A percentile compares a stretch with the other conserved stretches of the same genome.
These are phyloP conservation scores for Chymomyza costata DNA, from an alignment of 1,140 invertebrate species.

Conservation along the genomic window DNA sequence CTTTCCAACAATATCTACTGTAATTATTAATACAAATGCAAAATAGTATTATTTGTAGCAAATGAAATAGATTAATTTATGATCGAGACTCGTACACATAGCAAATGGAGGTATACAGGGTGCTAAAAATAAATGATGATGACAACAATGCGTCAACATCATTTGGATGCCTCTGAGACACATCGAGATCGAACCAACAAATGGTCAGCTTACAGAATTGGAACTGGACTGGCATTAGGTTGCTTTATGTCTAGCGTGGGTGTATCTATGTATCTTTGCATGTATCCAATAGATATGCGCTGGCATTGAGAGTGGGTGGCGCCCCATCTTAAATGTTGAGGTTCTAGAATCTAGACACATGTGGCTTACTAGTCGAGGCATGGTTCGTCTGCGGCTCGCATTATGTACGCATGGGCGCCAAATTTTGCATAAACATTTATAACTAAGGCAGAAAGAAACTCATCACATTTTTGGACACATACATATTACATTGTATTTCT, in stretches of 20 bases:
- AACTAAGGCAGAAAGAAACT: conserved; percentile 6
- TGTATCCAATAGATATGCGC: too few species aligned
- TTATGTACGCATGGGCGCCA: conserved; percentile 34
- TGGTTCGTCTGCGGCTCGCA: conserved; percentile 9
- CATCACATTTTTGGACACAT: too few species aligned
- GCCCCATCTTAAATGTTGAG: conserved; percentile 5
- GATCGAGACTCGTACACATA: conserved; percentile 28
- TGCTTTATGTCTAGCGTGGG: too few species aligned
- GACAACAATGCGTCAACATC: conserved; percentile 38
- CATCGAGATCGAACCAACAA: too few species aligned
- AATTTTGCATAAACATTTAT: conserved; percentile 55
- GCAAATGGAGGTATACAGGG: conserved; percentile 25
- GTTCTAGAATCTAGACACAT: too few species aligned
- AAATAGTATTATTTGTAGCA: conserved; percentile 9
- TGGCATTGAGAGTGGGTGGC: conserved; percentile 37
- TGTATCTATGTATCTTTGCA: too few species aligned
- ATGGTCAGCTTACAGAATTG: too few species aligned
- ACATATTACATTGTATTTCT: too few species aligned
- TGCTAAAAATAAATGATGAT: conserved; percentile 65
- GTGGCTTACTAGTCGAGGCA: too few species aligned
- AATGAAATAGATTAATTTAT: conserved; percentile 37
- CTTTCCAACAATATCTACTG: too few species aligned
- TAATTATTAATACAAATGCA: too few species aligned
- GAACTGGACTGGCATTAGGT: too few species aligned
- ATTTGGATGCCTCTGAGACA: conserved; percentile 27